These are phyloP conservation scores for Liparis tanakae DNA, from an alignment of 2,797 vertebrate genomes.

Conservation along the genomic window DNA sequence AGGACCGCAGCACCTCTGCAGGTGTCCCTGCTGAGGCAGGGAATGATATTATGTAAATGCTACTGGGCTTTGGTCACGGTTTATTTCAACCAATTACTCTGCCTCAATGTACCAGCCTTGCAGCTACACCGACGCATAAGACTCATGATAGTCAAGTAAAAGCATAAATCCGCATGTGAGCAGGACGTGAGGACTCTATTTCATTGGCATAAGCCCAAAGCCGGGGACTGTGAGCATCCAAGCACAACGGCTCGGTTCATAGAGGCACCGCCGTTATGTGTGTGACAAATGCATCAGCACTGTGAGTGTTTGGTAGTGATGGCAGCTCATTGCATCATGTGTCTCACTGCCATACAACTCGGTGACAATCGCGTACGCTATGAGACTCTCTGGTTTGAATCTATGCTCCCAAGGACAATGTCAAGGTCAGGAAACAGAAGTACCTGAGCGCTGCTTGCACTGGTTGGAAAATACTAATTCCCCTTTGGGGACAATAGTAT, in stretches of 20 bases:
- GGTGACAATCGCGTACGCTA: background rate
- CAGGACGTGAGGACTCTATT: background rate
- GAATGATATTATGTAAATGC: too few relatives aligned
- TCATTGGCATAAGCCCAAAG: background rate
- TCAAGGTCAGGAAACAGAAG: background rate
- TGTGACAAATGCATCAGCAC: background rate
- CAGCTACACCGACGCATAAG: background rate
- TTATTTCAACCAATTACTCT: too few relatives aligned
- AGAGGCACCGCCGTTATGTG: background rate
- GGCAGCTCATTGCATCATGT: slow-evolving; percentile 1
- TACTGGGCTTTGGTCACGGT: too few relatives aligned
- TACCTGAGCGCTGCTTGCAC: background rate
- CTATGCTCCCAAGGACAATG: background rate
- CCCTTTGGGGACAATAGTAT: slow-evolving; percentile 3
- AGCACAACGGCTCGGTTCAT: background rate
- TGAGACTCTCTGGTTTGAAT: background rate
- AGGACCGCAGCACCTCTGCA: too few relatives aligned
- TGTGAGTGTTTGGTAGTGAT: background rate
- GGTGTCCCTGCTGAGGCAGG: too few relatives aligned
- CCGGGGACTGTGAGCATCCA: background rate
- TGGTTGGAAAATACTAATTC: slow-evolving; percentile 3
- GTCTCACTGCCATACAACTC: background rate
- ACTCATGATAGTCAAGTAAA: background rate
- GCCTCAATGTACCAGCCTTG: too few relatives aligned
- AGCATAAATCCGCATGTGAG: background rate